Evolutionary conservation across 2,113 vertebrate genomes (phyloP), one percentile per base, ranked within the genome.

Genomic region (Edolisoma coerulescens): DNA sequence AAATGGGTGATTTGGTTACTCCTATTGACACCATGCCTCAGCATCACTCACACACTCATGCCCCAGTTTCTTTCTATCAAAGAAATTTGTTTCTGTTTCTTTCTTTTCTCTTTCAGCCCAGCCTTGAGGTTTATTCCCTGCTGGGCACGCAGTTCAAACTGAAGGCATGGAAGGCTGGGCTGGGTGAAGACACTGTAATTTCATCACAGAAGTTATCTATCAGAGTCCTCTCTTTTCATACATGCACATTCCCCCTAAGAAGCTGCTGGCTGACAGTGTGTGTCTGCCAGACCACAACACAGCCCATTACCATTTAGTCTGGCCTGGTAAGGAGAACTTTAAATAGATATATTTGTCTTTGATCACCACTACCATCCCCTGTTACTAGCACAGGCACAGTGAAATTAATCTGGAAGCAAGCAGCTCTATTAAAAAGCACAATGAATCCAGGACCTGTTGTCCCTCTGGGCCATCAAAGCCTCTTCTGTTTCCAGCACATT

Each of bases 401-500:
- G 16, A 79, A 90, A 80, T 15, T 2, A 64, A 57, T 80, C 49
- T 85, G 67, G 67, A 94, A 93, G 28, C 1, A 2, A 90, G 50
- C 61, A 79, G 57, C 39, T 54, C 22, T 52, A 6, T 75, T 60
- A 53, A 68, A 73, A 61, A 42, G 18, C 86, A 27, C 32, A 76
- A 27, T 73, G 37, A 87, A 88, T 74, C 68, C 5, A 2, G 50
- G 83, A 83, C 75, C 82, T 77, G 28, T 74, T 65, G 21, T 87
- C 63, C 76, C 79, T 64, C 35, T 83, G 59, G 16, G 75, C 44
- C 32, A 67, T 45, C 87, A 32, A 33, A 88, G 42, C 44, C 61
- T 93, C 37, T 71, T 93, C 74, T 79, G n/a, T 91, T 85, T 83
- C 67, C 75, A 85, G 71, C 41, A 88, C 44, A 79, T 83, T 93